A percentile compares a stretch with the other conserved stretches of the same genome.
Evolutionary conservation across 1,140 invertebrate species (phyloP).

Genomic region (Triops longicaudatus): DNA sequence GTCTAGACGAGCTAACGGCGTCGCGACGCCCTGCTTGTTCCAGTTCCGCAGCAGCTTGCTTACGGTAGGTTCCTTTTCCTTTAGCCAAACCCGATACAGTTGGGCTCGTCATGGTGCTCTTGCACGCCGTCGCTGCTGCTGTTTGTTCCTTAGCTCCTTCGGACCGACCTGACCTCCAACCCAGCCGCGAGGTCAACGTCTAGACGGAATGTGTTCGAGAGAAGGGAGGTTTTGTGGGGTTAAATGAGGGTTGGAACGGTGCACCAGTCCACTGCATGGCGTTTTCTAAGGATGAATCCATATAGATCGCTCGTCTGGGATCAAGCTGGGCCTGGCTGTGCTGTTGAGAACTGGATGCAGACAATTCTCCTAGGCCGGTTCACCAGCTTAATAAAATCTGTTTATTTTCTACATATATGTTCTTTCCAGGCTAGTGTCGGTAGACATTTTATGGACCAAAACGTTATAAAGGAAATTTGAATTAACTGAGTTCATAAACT

Average conservation of each 20-base stretch:
- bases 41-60: slow-evolving; percentile 5
- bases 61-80: neutral
- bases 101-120: slow-evolving; percentile 9
- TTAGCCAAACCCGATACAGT: neutral
- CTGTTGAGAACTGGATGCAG: neutral
- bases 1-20: slow-evolving; percentile 8
- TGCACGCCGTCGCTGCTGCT: neutral
- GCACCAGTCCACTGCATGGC: neutral
- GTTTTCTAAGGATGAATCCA: neutral
- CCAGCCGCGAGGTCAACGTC: neutral
- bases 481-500: too few relatives aligned
- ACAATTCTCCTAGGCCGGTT: neutral
- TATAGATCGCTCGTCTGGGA: slow-evolving; percentile 9
- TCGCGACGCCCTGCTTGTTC: slow-evolving; percentile 3
- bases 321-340: neutral
- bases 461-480: too few relatives aligned
- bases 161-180: slow-evolving; percentile 9
- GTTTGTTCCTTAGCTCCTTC: neutral
- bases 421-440: too few relatives aligned
- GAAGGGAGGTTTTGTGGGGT: neutral
- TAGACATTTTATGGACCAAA: too few relatives aligned
- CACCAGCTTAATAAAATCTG: neutral
- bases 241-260: neutral
- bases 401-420: neutral
- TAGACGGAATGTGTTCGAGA: neutral